Evolutionary conservation across 2,888 invertebrate species (phyloP).

Genomic region (Hypercompe scribonia): DNA sequence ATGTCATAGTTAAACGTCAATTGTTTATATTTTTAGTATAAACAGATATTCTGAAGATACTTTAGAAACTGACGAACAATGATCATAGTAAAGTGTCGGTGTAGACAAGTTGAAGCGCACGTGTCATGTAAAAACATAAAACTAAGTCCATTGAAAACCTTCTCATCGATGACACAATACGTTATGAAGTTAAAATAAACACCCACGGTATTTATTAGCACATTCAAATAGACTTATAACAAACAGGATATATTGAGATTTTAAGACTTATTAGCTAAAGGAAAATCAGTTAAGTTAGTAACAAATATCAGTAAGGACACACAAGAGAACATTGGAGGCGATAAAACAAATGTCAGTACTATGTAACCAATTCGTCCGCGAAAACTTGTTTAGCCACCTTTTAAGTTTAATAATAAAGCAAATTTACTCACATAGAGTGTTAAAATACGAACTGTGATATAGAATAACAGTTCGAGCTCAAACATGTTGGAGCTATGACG

Average conservation of each 20-base stretch:
- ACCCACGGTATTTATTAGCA: conserved; percentile 25
- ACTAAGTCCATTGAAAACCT: conserved; percentile 42
- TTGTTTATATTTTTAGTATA: conserved; percentile 41
- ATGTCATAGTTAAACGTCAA: conserved; percentile 35
- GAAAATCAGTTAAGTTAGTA: conserved; percentile 12
- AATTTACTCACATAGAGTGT: conserved; percentile 57
- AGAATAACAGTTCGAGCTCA: conserved; percentile 52
- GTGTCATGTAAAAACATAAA: conserved; percentile 49
- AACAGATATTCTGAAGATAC: conserved; percentile 45
- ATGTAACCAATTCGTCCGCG: conserved; percentile 32
- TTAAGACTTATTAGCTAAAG: conserved; percentile 1
- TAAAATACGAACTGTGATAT: conserved; percentile 52
- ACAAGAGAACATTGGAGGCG: conserved; percentile 33
- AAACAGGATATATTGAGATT: conserved; percentile 11
- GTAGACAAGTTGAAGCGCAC: conserved; percentile 29
- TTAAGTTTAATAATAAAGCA: conserved; percentile 30
- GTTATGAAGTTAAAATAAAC: conserved; percentile 32
- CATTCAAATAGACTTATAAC: conserved; percentile 17
- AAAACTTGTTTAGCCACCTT: conserved; percentile 32
- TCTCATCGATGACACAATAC: conserved; percentile 37
- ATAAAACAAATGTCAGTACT: conserved; percentile 43
- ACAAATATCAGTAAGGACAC: conserved; percentile 27
- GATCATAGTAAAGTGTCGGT: conserved; percentile 19
- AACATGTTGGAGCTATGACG: conserved; percentile 30
- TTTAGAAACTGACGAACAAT: conserved; percentile 25